Conservation (phyloP, 2,888 invertebrate genomes). For the Eupeodes latifasciatus region DNA sequence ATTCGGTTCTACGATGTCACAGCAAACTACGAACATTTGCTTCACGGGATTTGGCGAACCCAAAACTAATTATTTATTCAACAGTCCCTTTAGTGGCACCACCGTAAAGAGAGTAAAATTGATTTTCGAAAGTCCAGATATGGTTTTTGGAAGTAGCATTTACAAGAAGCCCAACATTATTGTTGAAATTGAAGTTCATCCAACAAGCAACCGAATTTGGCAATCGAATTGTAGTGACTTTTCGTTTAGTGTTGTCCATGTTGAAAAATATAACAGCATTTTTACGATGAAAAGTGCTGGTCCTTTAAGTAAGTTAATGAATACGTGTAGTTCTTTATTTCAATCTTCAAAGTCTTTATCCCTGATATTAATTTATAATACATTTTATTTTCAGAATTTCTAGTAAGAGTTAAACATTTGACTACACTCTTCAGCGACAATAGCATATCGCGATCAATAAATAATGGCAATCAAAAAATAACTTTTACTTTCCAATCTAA, state of each 20-base stretch:
- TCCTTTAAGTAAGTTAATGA: constrained; percentile 12
- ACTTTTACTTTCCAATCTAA: constrained; percentile 4
- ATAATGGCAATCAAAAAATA: constrained; percentile 1
- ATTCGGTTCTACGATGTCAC: constrained; percentile 82
- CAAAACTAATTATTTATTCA: constrained; percentile 11
- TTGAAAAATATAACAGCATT: constrained; percentile 11
- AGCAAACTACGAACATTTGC: constrained; percentile 79
- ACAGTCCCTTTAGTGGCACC: background rate
- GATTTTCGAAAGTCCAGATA: background rate
- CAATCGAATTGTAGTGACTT: background rate
- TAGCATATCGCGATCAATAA: background rate
- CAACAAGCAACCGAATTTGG: background rate
- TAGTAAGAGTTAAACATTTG: background rate
- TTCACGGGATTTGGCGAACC: constrained; percentile 6
- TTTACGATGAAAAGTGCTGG: constrained; percentile 9
- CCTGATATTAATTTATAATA: background rate
- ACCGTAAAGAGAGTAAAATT: background rate
- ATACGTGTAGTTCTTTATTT: too few relatives aligned
- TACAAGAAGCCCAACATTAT: background rate
- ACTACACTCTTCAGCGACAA: background rate
- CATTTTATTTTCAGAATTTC: constrained; percentile 9
- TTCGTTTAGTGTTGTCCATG: background rate
- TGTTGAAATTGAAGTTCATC: background rate
- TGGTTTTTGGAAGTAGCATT: constrained; percentile 8
- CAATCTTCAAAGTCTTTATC: too few relatives aligned